Evolutionary conservation across 1,140 invertebrate species (phyloP).

Genomic region (Tachypleus tridentatus): DNA sequence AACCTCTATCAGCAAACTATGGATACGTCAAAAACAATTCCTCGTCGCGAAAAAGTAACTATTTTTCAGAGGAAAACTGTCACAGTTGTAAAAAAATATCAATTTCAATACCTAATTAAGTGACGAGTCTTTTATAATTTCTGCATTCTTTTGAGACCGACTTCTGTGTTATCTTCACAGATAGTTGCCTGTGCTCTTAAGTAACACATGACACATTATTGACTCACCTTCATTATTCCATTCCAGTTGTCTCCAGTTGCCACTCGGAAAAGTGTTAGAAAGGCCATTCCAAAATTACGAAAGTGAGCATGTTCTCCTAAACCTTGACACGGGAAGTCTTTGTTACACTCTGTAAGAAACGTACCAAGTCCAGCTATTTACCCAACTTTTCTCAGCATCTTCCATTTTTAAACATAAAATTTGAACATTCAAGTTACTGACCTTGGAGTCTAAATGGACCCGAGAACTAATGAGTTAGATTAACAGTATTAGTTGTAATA

Average conservation of each 20-base stretch:
- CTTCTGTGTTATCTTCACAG: background rate
- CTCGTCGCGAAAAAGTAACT: no score
- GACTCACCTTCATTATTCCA: constrained; percentile 89
- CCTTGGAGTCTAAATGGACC: background rate
- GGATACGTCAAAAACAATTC: no score
- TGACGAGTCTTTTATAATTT: constrained; percentile 2
- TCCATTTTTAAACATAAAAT: no score
- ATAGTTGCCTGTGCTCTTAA: background rate
- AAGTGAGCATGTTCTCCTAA: constrained; percentile 99
- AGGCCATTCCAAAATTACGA: constrained; percentile 99
- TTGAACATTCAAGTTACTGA: no score
- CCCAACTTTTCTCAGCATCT: no score
- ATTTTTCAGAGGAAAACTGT: no score
- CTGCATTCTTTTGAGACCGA: background rate
- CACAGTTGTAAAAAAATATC: no score
- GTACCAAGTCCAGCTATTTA: background rate
- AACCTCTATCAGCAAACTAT: no score
- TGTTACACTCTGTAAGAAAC: constrained; percentile 67
- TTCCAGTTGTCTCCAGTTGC: constrained; percentile 99
- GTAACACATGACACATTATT: no score
- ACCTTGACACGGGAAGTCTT: constrained; percentile 92
- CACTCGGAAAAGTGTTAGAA: constrained; percentile 94
- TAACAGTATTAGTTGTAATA: no score
- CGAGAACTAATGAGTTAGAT: no score
- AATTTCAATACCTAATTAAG: no score